A percentile compares a stretch with the other conserved stretches of the same genome.
Conservation (phyloP, 2,888 invertebrate species). For the Labia minor region DNA sequence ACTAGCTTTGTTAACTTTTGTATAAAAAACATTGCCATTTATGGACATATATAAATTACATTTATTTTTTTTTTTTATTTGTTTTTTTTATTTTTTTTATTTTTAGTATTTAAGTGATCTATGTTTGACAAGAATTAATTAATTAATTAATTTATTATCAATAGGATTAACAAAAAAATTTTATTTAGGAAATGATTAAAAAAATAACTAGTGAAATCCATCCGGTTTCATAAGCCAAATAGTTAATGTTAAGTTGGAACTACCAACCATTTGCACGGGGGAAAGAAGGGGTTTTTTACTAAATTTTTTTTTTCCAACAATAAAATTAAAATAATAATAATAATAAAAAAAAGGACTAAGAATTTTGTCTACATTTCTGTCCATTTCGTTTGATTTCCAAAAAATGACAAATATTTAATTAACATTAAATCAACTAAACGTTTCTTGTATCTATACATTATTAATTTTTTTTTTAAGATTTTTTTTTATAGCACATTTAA, state of each 20-base stretch:
- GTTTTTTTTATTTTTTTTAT: no score
- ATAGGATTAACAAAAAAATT: neutral
- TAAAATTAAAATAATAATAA: no score
- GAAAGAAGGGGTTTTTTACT: no score
- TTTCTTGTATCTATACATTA: neutral
- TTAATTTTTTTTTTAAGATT: no score
- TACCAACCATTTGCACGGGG: neutral
- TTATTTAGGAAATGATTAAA: neutral
- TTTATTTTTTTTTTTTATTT: neutral
- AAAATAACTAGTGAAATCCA: neutral
- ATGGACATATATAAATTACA: constrained; percentile 13
- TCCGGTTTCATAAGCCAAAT: neutral
- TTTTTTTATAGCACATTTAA: neutral
- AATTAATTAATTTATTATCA: no score
- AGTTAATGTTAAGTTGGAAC: neutral
- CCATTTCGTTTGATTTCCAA: neutral
- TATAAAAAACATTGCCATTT: constrained; percentile 13
- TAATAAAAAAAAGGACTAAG: neutral
- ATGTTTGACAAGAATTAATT: neutral
- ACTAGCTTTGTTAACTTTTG: constrained; percentile 5
- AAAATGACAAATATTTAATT: neutral
- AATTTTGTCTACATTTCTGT: neutral
- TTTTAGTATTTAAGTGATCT: neutral
- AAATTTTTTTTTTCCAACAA: no score
- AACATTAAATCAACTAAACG: neutral